Evolutionary conservation across 2,888 invertebrate genomes (phyloP), one percentile per base, ranked within the genome.

Genomic region (Julus scanicus): DNA sequence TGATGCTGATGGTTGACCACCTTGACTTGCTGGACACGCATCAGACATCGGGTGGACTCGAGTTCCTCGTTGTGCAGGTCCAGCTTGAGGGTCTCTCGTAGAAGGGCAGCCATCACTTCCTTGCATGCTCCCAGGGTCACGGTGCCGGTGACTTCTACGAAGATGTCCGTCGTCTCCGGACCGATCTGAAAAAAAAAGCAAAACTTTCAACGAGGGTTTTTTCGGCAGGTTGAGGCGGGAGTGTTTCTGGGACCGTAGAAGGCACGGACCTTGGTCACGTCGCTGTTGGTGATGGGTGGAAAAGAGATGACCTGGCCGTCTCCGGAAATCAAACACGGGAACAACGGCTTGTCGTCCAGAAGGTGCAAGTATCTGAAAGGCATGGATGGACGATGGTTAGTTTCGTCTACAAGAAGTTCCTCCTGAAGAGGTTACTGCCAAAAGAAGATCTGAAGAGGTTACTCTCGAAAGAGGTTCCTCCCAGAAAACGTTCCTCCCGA

Each of bases 211-310:
- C n/a, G n/a, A n/a, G n/a, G n/a, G n/a, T n/a, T n/a, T n/a, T n/a
- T n/a, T n/a, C n/a, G n/a, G n/a, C n/a, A n/a, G n/a, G n/a, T n/a
- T n/a, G n/a, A n/a, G n/a, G n/a, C n/a, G n/a, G n/a, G n/a, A n/a
- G n/a, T n/a, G n/a, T n/a, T n/a, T n/a, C n/a, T n/a, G n/a, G n/a
- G n/a, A n/a, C n/a, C 6, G 44, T 5, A 44, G 44, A 5, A 6
- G 44, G 6, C 2, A 53, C 53, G 13, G 92, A 96, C 96, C 94
- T 97, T 97, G 1, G 96, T 95, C 89, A 94, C 93, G 88, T 97
- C 96, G 89, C 96, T 95, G 92, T 97, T 97, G 37, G 97, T 97
- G 90, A 97, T 95, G 0, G 97, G 97, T 15, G 97, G 97, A 91
- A 97, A 95, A 80, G 97, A 97, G 90, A 97, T 95, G 1, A 96